phyloP scores from a whole-genome alignment of 2,113 vertebrate species.

The Ameiurus melas region DNA sequence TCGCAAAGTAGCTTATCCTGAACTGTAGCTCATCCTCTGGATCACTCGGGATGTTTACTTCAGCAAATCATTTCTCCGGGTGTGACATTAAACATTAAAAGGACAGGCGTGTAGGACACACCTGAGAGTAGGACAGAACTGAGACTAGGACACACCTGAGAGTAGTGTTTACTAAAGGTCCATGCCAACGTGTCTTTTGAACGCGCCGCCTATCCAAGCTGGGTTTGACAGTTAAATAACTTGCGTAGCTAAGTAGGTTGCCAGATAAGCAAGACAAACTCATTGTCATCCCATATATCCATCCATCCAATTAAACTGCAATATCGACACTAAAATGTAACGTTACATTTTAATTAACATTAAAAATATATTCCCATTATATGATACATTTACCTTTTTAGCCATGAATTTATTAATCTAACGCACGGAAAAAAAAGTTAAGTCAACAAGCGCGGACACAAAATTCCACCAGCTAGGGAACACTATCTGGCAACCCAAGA shows the following conservation, averaged over 20 bases:
- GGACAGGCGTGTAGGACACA: accelerated
- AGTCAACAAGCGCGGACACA: not conserved
- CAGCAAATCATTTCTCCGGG: not conserved
- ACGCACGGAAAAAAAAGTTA: not conserved
- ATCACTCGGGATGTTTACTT: not conserved
- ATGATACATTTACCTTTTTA: too few relatives aligned
- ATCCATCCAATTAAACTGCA: not conserved
- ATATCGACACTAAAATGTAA: too few relatives aligned
- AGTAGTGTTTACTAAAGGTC: not conserved
- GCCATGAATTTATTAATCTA: too few relatives aligned
- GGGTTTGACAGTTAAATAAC: conserved; percentile 1
- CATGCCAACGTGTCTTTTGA: not conserved
- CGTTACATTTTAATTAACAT: not conserved
- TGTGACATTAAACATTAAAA: not conserved
- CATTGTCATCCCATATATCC: not conserved
- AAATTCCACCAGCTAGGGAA: accelerated
- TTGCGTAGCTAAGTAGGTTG: not conserved
- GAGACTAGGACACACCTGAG: not conserved
- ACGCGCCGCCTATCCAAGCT: not conserved
- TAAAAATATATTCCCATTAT: too few relatives aligned
- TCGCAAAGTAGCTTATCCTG: not conserved
- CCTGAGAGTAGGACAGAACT: not conserved
- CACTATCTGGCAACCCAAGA: not conserved
- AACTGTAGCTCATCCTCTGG: not conserved
- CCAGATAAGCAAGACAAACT: not conserved